Evolutionary conservation across 37 sponge, comb jelly and placozoan genomes (phyloP).

Genomic region (Agelas oroides): DNA sequence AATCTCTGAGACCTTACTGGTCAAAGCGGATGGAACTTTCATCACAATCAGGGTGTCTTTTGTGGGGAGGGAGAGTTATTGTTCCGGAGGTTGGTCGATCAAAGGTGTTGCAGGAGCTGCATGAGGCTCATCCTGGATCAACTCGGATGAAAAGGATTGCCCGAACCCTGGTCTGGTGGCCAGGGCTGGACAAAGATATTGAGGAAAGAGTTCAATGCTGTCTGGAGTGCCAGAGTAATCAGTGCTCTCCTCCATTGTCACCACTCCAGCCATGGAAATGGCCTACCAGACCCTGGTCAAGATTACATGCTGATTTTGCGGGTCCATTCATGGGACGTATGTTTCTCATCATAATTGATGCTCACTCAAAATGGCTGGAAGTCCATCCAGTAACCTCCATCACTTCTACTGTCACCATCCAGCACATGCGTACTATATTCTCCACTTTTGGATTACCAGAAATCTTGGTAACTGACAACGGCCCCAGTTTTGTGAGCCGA

Average conservation of each 20-base stretch:
- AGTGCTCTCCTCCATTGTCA: not conserved
- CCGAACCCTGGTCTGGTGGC: slow-evolving; percentile 28
- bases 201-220: not conserved
- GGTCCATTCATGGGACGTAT: not conserved
- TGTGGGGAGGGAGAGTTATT: slow-evolving; percentile 26
- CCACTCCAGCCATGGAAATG: slow-evolving; percentile 25
- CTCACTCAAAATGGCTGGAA: slow-evolving; percentile 23
- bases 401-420: not conserved
- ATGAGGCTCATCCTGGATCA: not conserved
- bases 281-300: slow-evolving; percentile 2
- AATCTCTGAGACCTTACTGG: not conserved
- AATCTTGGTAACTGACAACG: not conserved
- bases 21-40: not conserved
- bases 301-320: not conserved
- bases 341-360: not conserved
- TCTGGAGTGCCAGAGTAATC: not conserved
- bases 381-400: not conserved
- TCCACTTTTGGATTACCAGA: not conserved
- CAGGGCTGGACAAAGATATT: slow-evolving; percentile 9
- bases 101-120: not conserved
- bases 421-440: not conserved
- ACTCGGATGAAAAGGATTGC: slow-evolving; percentile 22
- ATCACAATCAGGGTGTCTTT: not conserved
- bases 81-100: not conserved
- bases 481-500: not conserved